A percentile compares a stretch with the other conserved stretches of the same genome.
These are phyloP conservation scores for Lasiommata megera DNA, from an alignment of 2,888 invertebrate species.

Conservation along the genomic window DNA sequence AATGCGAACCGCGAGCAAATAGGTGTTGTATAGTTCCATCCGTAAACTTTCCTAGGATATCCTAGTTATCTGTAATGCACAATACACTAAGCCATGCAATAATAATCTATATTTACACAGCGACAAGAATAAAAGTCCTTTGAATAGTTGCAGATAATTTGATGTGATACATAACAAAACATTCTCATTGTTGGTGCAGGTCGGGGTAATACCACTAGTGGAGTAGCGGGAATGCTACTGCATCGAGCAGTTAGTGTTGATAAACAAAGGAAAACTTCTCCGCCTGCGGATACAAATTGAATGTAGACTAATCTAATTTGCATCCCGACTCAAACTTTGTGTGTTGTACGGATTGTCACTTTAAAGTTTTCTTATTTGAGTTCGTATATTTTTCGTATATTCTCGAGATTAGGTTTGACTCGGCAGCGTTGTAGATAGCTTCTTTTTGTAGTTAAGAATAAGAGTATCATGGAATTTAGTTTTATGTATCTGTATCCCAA, in stretches of 20 bases:
- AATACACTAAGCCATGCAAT: neutral
- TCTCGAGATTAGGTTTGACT: neutral
- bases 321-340: conserved; percentile 39
- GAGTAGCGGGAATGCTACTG: conserved; percentile 12
- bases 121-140: conserved; percentile 6
- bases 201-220: conserved; percentile 6
- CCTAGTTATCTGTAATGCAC: conserved; percentile 19
- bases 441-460: too few species aligned
- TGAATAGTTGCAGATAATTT: conserved; percentile 15
- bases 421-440: too few species aligned
- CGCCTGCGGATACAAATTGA: conserved; percentile 52
- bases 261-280: conserved; percentile 49
- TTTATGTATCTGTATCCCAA: too few species aligned
- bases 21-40: conserved; percentile 21
- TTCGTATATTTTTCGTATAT: neutral
- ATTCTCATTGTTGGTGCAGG: conserved; percentile 20
- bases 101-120: neutral
- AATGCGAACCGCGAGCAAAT: conserved; percentile 10
- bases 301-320: conserved; percentile 57
- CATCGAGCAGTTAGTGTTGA: conserved; percentile 39
- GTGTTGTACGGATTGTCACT: conserved; percentile 21
- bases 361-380: conserved; percentile 24
- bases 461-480: too few species aligned
- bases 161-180: conserved; percentile 25
- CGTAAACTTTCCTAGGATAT: conserved; percentile 24